Conservation (phyloP, 2,113 vertebrate species). For the Ctenodactylus gundi region DNA sequence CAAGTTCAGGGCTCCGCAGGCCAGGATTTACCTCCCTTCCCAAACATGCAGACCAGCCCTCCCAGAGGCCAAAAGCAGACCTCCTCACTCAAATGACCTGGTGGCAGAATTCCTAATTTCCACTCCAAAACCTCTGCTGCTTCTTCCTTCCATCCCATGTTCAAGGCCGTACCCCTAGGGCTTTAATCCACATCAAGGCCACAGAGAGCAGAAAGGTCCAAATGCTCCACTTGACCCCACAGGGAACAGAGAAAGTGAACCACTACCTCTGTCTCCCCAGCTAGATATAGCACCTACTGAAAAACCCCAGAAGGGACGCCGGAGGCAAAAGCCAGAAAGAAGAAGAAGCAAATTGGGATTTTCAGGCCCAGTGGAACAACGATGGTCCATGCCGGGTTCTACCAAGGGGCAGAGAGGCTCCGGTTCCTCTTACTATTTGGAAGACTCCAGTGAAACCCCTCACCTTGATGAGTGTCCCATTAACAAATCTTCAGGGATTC, state of each 20-base stretch:
- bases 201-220: not conserved
- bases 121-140: not conserved
- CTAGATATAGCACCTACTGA: not conserved
- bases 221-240: not conserved
- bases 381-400: not conserved
- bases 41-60: not conserved
- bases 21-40: not conserved
- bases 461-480: not conserved
- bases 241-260: not conserved
- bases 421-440: conserved; percentile 29
- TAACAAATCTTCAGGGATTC: not conserved
- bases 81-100: not conserved
- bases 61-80: not conserved
- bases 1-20: not conserved
- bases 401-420: not conserved
- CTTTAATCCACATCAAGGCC: not conserved
- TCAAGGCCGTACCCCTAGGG: not conserved
- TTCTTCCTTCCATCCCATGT: not conserved
- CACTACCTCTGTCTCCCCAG: not conserved
- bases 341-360: conserved; percentile 6
- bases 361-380: not conserved
- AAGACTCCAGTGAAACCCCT: conserved; percentile 4
- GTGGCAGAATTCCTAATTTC: not conserved
- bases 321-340: not conserved
- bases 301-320: too few species aligned